Evolutionary conservation across 1,140 invertebrate genomes (phyloP).

Genomic region (Coenobita brevimanus): DNA sequence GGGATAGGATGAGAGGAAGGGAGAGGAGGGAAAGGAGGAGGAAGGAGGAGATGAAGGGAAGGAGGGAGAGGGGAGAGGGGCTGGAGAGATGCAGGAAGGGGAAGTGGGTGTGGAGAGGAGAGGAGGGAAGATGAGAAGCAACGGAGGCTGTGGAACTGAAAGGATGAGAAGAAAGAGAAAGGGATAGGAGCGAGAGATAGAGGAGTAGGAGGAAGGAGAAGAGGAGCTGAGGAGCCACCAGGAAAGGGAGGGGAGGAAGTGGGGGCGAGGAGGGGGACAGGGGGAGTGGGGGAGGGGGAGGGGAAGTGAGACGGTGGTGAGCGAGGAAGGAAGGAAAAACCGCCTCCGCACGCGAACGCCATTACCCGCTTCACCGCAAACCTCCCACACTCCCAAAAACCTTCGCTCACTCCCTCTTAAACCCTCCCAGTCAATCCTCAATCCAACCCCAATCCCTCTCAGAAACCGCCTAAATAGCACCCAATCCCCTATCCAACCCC

Average conservation of each 20-base stretch:
- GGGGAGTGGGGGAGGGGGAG: not conserved
- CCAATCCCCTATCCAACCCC: not conserved
- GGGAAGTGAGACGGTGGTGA: not conserved
- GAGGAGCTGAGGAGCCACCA: not conserved
- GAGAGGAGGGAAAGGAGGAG: too few species aligned
- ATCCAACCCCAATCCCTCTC: not conserved
- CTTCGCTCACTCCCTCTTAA: not conserved
- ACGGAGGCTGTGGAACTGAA: not conserved
- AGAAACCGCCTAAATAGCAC: too few species aligned
- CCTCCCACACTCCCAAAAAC: not conserved
- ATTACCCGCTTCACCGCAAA: slow-evolving; percentile 27
- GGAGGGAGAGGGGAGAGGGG: too few species aligned
- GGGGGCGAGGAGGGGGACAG: not conserved
- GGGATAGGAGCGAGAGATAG: not conserved
- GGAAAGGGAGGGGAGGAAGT: not conserved
- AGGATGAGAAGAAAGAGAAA: not conserved
- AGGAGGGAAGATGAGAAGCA: not conserved
- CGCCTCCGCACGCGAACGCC: slow-evolving; percentile 18
- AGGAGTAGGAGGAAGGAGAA: not conserved
- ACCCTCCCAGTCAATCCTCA: not conserved
- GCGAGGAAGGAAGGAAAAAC: slow-evolving; percentile 21
- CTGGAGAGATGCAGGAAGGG: too few species aligned
- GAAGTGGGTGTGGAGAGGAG: too few species aligned
- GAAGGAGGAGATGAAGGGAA: too few species aligned
- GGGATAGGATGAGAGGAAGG: too few species aligned